phyloP scores from a whole-genome alignment of 2,797 vertebrate genomes.

The Pagetopsis macropterus region DNA sequence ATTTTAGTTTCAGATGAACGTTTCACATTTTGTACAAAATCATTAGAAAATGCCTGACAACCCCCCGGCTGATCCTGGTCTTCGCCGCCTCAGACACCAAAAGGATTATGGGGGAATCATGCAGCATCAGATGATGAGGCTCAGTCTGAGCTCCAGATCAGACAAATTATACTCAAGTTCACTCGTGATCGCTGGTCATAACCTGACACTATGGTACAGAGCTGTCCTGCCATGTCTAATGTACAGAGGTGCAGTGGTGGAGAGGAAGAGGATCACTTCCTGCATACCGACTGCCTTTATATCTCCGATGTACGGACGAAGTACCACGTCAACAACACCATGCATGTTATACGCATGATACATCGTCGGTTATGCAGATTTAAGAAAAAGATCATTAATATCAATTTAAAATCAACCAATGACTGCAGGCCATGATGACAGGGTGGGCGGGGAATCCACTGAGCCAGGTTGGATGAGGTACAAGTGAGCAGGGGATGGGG shows the following conservation, averaged over 20 bases:
- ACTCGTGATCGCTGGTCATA: constrained; percentile 12
- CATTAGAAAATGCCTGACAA: constrained; percentile 81
- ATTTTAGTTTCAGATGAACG: constrained; percentile 81
- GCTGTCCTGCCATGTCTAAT: constrained; percentile 54
- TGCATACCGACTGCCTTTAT: constrained; percentile 8
- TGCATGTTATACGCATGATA: constrained; percentile 73
- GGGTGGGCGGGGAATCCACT: constrained; percentile 18
- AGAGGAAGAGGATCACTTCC: constrained; percentile 13
- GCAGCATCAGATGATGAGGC: constrained; percentile 55
- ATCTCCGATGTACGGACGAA: constrained; percentile 59
- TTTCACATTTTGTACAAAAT: constrained; percentile 88
- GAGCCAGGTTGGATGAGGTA: constrained; percentile 59
- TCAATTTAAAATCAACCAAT: constrained; percentile 62
- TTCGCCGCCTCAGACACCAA: constrained; percentile 36
- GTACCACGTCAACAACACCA: constrained; percentile 75
- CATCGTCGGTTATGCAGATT: constrained; percentile 62
- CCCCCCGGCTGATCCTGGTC: constrained; percentile 53
- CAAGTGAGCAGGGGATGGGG: constrained; percentile 21
- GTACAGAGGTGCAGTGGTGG: constrained; percentile 41
- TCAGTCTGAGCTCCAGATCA: constrained; percentile 46
- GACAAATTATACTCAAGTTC: constrained; percentile 32
- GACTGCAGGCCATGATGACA: constrained; percentile 56
- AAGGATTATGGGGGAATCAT: constrained; percentile 57
- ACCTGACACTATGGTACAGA: constrained; percentile 34
- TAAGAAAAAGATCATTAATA: constrained; percentile 36